A percentile compares a stretch with the other conserved stretches of the same genome.
Conservation (phyloP, 2,888 invertebrate genomes). For the Euplagia quadripunctaria region DNA sequence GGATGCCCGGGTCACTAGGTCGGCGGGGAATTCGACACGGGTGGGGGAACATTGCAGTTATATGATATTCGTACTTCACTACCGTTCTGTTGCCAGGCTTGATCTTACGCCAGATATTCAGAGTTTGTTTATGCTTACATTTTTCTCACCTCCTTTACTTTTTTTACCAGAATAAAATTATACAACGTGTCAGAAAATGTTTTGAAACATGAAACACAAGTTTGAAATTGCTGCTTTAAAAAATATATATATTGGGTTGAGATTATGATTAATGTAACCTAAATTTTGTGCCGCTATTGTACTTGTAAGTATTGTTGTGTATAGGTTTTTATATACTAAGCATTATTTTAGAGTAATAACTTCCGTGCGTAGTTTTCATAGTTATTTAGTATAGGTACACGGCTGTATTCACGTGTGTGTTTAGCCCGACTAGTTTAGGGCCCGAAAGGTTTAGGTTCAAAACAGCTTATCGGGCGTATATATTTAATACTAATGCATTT, state of each 20-base stretch:
- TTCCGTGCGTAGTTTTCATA: not conserved
- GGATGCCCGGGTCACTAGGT: constrained; percentile 73
- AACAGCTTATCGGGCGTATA: not conserved
- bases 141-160: constrained; percentile 56
- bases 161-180: constrained; percentile 55
- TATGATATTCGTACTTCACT: constrained; percentile 44
- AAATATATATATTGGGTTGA: constrained; percentile 32
- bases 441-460: not conserved
- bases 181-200: constrained; percentile 57
- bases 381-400: not conserved
- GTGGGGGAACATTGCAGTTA: constrained; percentile 51
- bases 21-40: constrained; percentile 61
- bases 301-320: not conserved
- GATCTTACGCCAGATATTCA: constrained; percentile 54
- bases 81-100: constrained; percentile 50
- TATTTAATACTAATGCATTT: not conserved
- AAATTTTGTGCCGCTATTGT: constrained; percentile 30
- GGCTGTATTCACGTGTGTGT: not conserved
- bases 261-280: constrained; percentile 50
- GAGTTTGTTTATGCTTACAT: constrained; percentile 58
- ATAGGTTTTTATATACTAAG: not conserved
- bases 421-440: not conserved
- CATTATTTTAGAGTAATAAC: not conserved
- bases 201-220: constrained; percentile 57
- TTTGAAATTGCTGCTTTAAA: constrained; percentile 45